phyloP scores from a whole-genome alignment of 2,888 invertebrate species.

The Lacanobia oleracea region DNA sequence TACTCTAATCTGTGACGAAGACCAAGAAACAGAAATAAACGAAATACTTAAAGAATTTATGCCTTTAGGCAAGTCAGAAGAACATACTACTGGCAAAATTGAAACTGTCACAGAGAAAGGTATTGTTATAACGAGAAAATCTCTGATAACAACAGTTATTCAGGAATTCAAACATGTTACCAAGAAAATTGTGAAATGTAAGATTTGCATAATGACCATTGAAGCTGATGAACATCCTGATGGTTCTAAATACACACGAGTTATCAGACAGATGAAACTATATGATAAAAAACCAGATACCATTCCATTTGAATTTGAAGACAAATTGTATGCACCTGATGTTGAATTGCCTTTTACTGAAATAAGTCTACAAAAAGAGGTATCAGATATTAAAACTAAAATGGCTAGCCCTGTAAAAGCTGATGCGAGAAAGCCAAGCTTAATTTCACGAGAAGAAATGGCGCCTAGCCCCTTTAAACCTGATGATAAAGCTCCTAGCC shows the following conservation, averaged over 20 bases:
- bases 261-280: constrained; percentile 38
- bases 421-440: background rate
- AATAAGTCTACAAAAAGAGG: background rate
- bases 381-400: background rate
- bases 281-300: constrained; percentile 39
- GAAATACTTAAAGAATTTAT: constrained; percentile 39
- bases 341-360: background rate
- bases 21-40: constrained; percentile 28
- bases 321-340: constrained; percentile 18
- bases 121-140: constrained; percentile 19
- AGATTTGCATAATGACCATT: constrained; percentile 33
- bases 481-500: background rate
- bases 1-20: constrained; percentile 38
- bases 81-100: constrained; percentile 24
- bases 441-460: background rate
- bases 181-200: constrained; percentile 27
- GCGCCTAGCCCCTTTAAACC: background rate
- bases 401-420: background rate
- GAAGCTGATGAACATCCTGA: constrained; percentile 40
- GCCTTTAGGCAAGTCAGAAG: constrained; percentile 28
- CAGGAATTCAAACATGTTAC: constrained; percentile 26
- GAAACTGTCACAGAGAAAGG: constrained; percentile 31
- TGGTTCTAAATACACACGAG: constrained; percentile 31
- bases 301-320: constrained; percentile 44
- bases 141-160: constrained; percentile 45